A percentile compares a stretch with the other conserved stretches of the same genome.
These are phyloP conservation scores for Caradrina clavipalpis DNA, from an alignment of 2,888 invertebrate species.

Conservation along the genomic window DNA sequence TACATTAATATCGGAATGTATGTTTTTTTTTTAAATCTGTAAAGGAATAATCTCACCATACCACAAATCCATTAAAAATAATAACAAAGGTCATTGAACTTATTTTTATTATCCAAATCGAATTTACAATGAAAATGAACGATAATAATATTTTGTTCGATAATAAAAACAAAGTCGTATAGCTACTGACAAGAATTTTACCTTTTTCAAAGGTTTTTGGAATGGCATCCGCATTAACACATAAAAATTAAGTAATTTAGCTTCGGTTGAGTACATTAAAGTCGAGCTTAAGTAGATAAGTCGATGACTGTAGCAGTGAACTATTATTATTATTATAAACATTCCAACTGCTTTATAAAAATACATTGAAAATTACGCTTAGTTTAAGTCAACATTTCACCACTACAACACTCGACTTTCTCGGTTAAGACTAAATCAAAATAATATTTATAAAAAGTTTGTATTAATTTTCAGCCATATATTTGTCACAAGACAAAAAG, in stretches of 20 bases:
- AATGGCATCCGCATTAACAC: slow-evolving; percentile 85
- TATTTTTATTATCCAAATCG: slow-evolving; percentile 86
- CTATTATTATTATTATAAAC: slow-evolving; percentile 28
- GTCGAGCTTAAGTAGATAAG: slow-evolving; percentile 40
- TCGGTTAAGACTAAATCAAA: slow-evolving; percentile 42
- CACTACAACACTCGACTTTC: slow-evolving; percentile 49
- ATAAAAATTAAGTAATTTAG: slow-evolving; percentile 69
- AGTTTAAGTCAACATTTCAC: slow-evolving; percentile 23
- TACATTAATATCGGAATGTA: no score
- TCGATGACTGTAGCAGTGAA: slow-evolving; percentile 51
- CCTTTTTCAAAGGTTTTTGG: slow-evolving; percentile 89
- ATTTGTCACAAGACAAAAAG: slow-evolving; percentile 27
- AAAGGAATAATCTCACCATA: not conserved
- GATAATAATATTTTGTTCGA: slow-evolving; percentile 78
- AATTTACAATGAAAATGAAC: slow-evolving; percentile 87
- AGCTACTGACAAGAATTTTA: slow-evolving; percentile 90
- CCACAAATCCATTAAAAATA: slow-evolving; percentile 21
- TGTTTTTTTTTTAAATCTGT: no score
- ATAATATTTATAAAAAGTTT: slow-evolving; percentile 38
- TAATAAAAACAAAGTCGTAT: slow-evolving; percentile 82
- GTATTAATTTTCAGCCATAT: slow-evolving; percentile 37
- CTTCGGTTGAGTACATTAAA: slow-evolving; percentile 58
- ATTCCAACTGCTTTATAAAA: slow-evolving; percentile 43
- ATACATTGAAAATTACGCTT: slow-evolving; percentile 44
- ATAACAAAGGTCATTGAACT: slow-evolving; percentile 69